These are phyloP conservation scores for Meandrina meandrites DNA, from an alignment of 92 coral and sea anemone genomes.

Conservation along the genomic window DNA sequence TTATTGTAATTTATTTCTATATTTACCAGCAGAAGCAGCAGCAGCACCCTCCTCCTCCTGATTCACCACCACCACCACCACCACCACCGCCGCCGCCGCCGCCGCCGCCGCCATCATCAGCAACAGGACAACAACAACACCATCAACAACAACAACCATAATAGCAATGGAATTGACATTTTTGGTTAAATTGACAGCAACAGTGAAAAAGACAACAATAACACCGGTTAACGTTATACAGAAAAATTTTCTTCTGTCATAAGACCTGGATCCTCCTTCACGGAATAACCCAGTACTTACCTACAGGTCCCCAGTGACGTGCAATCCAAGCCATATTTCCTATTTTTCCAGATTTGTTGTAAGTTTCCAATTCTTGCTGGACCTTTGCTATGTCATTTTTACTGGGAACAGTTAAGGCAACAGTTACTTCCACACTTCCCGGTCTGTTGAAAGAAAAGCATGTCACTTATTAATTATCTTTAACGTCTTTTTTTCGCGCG, in stretches of 20 bases:
- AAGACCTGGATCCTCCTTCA: not conserved
- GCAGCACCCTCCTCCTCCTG: too few relatives aligned
- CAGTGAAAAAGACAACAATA: not conserved
- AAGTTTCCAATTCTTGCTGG: not conserved
- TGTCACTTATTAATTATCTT: not conserved
- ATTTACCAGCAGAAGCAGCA: not conserved
- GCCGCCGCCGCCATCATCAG: not conserved
- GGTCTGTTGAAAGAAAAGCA: constrained; percentile 19
- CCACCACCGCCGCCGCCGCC: not conserved
- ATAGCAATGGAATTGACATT: too few relatives aligned
- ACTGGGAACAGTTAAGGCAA: constrained; percentile 6
- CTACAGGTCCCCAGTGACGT: constrained; percentile 21
- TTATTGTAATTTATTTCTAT: too few relatives aligned
- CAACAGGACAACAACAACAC: not conserved
- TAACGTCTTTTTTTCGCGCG: too few relatives aligned
- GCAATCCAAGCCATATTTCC: constrained; percentile 4
- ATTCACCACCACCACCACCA: not conserved
- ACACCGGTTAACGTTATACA: not conserved
- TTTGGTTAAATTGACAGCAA: too few relatives aligned
- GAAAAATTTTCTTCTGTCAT: not conserved
- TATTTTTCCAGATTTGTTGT: constrained; percentile 14
- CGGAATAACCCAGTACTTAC: not conserved
- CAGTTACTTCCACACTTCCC: constrained; percentile 56
- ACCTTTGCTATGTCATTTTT: not conserved
- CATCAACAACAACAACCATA: too few relatives aligned